Percentiles rank a stretch among this genome's conserved stretches.
Evolutionary conservation across 1,140 invertebrate species (phyloP).

Genomic region (Caerostris darwini): DNA sequence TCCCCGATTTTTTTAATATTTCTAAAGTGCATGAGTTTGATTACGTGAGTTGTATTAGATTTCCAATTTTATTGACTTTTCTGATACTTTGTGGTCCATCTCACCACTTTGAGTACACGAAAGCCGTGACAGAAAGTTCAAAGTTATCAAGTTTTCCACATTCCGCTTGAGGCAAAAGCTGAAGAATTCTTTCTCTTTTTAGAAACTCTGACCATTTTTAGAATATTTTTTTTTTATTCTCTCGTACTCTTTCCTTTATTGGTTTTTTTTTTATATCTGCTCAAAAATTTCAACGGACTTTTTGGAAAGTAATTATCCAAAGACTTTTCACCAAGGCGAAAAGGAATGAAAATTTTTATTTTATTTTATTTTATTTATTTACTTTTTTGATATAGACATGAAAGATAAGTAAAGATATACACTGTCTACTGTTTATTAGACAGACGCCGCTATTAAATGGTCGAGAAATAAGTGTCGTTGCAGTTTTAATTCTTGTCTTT

Average conservation of each 20-base stretch:
- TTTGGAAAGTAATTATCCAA: constrained; percentile 6
- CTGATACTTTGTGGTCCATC: background rate
- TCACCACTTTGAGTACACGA: background rate
- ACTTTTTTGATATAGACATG: background rate
- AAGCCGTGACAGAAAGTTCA: background rate
- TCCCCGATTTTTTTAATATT: no score
- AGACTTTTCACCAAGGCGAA: background rate
- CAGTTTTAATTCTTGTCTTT: no score
- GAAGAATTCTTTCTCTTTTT: background rate
- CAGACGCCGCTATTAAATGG: background rate
- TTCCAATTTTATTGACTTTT: constrained; percentile 15
- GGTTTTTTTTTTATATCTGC: background rate
- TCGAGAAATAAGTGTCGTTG: background rate
- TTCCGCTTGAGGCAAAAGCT: constrained; percentile 8
- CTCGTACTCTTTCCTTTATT: no score
- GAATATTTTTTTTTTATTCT: background rate
- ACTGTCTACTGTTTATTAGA: background rate
- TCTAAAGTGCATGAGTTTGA: no score
- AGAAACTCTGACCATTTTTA: background rate
- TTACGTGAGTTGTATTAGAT: no score
- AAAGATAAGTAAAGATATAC: background rate
- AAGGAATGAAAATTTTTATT: no score
- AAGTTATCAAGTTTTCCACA: constrained; percentile 6
- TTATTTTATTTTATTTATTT: no score
- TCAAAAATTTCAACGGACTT: background rate